phyloP scores from a whole-genome alignment of 2,113 vertebrate genomes.

The Oreochromis aureus region DNA sequence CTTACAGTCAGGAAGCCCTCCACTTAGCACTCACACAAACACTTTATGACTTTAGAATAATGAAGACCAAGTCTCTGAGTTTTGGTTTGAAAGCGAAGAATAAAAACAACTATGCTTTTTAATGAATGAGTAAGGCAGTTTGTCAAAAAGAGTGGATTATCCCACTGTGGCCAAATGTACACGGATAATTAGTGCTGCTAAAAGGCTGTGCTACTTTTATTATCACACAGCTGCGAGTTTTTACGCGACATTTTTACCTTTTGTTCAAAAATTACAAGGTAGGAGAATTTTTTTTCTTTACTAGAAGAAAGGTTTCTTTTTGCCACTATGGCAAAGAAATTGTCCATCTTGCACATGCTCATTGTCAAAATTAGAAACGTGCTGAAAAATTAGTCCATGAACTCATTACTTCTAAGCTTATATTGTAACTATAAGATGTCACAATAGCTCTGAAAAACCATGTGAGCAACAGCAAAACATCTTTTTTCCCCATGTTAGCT shows the following conservation, averaged over 20 bases:
- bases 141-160: not conserved
- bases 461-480: not conserved
- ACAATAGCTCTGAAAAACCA: not conserved
- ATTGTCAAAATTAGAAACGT: rapidly evolving
- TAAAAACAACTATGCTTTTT: not conserved
- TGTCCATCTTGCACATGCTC: rapidly evolving
- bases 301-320: not conserved
- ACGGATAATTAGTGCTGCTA: not conserved
- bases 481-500: not conserved
- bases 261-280: not conserved
- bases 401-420: not conserved
- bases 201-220: not conserved
- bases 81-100: not conserved
- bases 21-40: not conserved
- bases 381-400: not conserved
- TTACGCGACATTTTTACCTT: rapidly evolving
- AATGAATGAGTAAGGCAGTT: not conserved
- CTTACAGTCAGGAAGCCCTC: not conserved
- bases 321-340: not conserved
- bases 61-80: not conserved
- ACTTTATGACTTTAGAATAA: not conserved
- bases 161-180: not conserved
- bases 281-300: not conserved
- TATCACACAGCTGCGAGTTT: not conserved
- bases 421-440: rapidly evolving